Evolutionary conservation across 2,797 vertebrate species (phyloP).

Genomic region (Bufotes viridis): DNA sequence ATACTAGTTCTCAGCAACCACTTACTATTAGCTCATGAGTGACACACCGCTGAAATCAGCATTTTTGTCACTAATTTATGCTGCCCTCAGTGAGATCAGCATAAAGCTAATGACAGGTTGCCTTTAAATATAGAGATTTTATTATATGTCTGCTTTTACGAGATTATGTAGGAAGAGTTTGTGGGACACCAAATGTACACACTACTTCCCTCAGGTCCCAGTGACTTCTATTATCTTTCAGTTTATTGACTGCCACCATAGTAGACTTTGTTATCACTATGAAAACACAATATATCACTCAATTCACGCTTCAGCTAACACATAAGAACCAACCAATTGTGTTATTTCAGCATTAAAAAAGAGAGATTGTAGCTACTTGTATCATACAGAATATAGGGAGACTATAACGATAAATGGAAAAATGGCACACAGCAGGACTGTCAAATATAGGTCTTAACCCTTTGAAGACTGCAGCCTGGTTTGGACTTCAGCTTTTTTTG

Average conservation of each 20-base stretch:
- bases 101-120: no score
- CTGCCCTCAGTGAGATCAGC: no score
- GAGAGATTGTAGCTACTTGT: neutral
- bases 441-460: no score
- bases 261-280: neutral
- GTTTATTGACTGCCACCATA: neutral
- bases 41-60: no score
- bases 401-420: neutral
- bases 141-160: no score
- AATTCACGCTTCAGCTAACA: conserved; percentile 15
- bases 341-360: neutral
- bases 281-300: conserved; percentile 13
- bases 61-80: no score
- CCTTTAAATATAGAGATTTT: no score
- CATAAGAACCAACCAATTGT: neutral
- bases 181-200: neutral
- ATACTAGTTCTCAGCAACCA: no score
- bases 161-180: neutral
- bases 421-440: neutral
- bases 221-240: neutral
- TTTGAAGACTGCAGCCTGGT: no score
- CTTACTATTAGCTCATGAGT: no score
- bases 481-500: no score
- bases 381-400: neutral
- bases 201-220: neutral